phyloP scores from a whole-genome alignment of 2,888 invertebrate genomes.

The Helicoverpa assulta region DNA sequence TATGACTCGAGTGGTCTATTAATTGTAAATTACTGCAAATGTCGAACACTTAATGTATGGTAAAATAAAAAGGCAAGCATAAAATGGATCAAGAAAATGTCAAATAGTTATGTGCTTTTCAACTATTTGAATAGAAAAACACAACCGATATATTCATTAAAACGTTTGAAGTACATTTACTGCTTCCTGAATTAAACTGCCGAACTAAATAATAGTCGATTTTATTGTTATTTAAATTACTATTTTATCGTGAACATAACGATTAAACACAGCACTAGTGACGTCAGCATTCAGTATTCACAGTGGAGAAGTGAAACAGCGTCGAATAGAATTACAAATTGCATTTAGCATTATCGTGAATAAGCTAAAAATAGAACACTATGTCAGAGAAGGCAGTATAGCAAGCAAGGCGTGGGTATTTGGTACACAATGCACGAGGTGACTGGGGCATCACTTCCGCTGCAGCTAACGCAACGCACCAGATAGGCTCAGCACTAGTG shows the following conservation, averaged over 20 bases:
- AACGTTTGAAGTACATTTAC: constrained; percentile 54
- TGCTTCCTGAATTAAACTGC: constrained; percentile 54
- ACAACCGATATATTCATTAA: constrained; percentile 13
- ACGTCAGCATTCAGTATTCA: constrained; percentile 60
- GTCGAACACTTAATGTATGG: not conserved
- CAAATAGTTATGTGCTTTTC: not conserved
- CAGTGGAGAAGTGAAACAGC: constrained; percentile 26
- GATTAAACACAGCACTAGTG: constrained; percentile 42
- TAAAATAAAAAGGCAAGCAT: not conserved
- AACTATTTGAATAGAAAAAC: constrained; percentile 16
- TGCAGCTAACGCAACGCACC: constrained; percentile 58
- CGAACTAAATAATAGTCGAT: constrained; percentile 42
- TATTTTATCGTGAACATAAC: constrained; percentile 47
- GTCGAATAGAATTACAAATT: constrained; percentile 62
- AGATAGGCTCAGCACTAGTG: constrained; percentile 44
- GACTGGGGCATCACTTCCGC: constrained; percentile 84
- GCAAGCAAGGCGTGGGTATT: constrained; percentile 52
- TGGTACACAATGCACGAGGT: constrained; percentile 80
- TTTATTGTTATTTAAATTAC: constrained; percentile 58
- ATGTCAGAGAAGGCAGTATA: constrained; percentile 56
- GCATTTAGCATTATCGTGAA: constrained; percentile 62
- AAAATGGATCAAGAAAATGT: not conserved
- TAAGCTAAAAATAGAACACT: constrained; percentile 67
- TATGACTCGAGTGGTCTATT: constrained; percentile 19
- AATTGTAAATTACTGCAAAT: constrained; percentile 21